Conservation (phyloP, 2,888 invertebrate genomes). For the Tetragonula carbonaria region DNA sequence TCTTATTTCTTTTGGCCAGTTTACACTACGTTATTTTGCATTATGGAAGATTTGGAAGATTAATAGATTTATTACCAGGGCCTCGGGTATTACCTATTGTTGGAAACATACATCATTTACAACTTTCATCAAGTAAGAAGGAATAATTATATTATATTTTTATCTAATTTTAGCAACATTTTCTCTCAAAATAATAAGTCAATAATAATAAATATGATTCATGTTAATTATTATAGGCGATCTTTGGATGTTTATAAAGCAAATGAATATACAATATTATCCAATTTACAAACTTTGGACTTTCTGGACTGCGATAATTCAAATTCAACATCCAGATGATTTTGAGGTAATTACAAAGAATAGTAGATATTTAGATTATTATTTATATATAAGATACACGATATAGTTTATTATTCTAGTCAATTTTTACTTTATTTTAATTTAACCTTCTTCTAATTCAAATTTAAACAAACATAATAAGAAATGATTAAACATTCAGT, state of each 20-base stretch:
- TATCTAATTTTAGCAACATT: background rate
- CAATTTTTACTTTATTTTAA: background rate
- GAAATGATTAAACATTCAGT: background rate
- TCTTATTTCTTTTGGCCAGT: conserved; percentile 29
- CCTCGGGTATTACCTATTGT: conserved; percentile 67
- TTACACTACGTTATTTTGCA: conserved; percentile 61
- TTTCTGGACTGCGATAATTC: conserved; percentile 54
- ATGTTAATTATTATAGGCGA: conserved; percentile 56
- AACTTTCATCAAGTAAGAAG: conserved; percentile 59
- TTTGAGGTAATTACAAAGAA: conserved; percentile 70
- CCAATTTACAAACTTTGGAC: conserved; percentile 74
- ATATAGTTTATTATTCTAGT: background rate
- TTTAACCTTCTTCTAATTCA: too few species aligned
- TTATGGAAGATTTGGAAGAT: conserved; percentile 72
- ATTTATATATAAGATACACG: background rate
- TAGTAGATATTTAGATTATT: background rate
- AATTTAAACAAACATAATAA: too few species aligned
- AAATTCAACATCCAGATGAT: conserved; percentile 77
- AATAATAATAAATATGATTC: background rate
- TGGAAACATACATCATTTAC: conserved; percentile 62
- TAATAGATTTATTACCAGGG: conserved; percentile 80
- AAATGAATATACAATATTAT: conserved; percentile 67
- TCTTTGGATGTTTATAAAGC: conserved; percentile 66
- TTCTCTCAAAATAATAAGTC: background rate
- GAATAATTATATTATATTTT: background rate